Evolutionary conservation across 2,888 invertebrate genomes (phyloP).

Genomic region (Caenorhabditis sp.): DNA sequence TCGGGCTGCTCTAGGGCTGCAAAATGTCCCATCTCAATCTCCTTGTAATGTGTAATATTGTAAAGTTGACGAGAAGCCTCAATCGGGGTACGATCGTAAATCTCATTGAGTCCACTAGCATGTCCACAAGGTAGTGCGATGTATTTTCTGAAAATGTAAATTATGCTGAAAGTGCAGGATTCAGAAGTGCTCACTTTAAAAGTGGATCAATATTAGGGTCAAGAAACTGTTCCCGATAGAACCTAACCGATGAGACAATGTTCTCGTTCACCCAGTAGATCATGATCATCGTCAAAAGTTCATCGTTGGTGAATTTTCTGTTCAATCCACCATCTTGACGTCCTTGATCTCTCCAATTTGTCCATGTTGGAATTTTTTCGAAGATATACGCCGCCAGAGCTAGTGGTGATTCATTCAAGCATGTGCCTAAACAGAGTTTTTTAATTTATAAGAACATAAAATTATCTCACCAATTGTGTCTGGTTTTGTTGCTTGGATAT

Average conservation of each 20-base stretch:
- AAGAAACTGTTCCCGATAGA: conserved; percentile 78
- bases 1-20: conserved; percentile 83
- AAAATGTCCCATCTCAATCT: conserved; percentile 82
- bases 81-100: conserved; percentile 76
- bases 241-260: conserved; percentile 80
- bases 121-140: conserved; percentile 80
- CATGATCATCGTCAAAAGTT: conserved; percentile 83
- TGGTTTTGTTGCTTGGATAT: conserved; percentile 86
- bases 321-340: conserved; percentile 78
- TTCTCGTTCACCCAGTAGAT: conserved; percentile 81
- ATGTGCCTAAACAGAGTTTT: conserved; percentile 75
- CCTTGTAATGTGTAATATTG: conserved; percentile 79
- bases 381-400: conserved; percentile 88
- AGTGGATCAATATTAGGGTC: conserved; percentile 12
- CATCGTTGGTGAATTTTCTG: conserved; percentile 78
- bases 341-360: conserved; percentile 73
- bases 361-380: conserved; percentile 86
- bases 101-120: conserved; percentile 80
- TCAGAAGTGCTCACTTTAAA: conserved; percentile 26
- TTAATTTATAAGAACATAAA: not conserved
- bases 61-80: conserved; percentile 77
- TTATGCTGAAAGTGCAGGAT: not conserved
- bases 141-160: conserved; percentile 43
- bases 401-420: conserved; percentile 81
- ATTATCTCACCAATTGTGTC: conserved; percentile 81